Evolutionary conservation across 2,113 vertebrate genomes (phyloP).

Genomic region (Ciconia maguari): DNA sequence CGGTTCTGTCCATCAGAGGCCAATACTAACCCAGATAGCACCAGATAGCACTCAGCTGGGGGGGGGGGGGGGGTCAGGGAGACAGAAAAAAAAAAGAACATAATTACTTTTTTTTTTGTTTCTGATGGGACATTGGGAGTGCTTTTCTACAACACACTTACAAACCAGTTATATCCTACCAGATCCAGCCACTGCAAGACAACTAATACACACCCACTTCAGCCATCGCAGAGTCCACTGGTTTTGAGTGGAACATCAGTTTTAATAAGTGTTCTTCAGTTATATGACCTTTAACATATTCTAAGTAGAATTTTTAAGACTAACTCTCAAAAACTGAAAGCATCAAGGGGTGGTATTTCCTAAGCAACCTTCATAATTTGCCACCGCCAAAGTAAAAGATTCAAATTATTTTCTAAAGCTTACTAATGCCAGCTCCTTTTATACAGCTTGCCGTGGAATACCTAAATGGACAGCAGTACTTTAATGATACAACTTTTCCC

Average conservation of each 20-base stretch:
- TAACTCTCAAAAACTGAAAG: not conserved
- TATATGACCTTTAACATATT: not conserved
- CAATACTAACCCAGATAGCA: not conserved
- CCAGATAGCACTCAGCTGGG: not conserved
- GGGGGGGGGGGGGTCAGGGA: too few relatives aligned
- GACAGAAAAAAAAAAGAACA: not conserved
- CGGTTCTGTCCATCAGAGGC: not conserved
- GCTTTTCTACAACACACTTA: not conserved
- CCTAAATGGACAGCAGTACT: not conserved
- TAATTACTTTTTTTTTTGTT: not conserved
- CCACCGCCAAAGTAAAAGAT: not conserved
- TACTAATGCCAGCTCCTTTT: not conserved
- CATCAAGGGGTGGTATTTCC: not conserved
- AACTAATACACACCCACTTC: not conserved
- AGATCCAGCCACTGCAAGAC: not conserved
- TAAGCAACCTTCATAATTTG: not conserved
- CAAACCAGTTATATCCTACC: not conserved
- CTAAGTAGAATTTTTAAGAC: not conserved
- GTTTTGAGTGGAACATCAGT: not conserved
- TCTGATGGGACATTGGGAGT: not conserved
- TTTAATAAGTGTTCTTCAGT: not conserved
- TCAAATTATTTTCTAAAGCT: not conserved
- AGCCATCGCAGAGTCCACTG: not conserved
- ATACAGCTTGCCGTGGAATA: not conserved
- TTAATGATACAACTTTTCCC: not conserved